Base-by-base conservation (phyloP, 2,888 invertebrate species). In the Drosophila ezoana region DNA sequence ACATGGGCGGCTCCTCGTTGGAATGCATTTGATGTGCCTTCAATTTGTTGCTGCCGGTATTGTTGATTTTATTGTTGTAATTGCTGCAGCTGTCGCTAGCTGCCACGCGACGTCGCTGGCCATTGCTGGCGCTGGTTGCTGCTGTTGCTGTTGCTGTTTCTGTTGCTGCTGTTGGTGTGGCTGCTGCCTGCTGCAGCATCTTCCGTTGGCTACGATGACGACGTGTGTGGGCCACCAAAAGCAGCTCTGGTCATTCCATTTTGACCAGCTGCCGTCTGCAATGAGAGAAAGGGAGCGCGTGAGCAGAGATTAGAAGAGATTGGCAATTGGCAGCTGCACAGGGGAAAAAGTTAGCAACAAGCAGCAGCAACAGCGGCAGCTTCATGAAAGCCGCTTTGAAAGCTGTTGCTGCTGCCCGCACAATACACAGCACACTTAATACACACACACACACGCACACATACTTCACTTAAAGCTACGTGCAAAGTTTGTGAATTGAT, bases 21-120 rank as follows among this genome's bases (percentile, higher is more conserved):
- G 90, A 90, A 90, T 90, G 90, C 90, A 90, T 90, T 81, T 76
- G 85, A 49, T 75, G 66, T 71, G 71, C 35, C 69, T 59, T 71
- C 58, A 79, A 49, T 74, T 64, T 80, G 59, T 37, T 77, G 58
- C 37, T 72, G 56, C 13, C 79, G 52, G n/a, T 66, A 52, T 41
- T 59, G 59, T 35, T 79, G 54, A 3, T 70, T 40, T 43, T 64
- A 35, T 33, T 60, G 48, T 38, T 70, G 51, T 72, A 49, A 63
- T 40, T 68, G 57, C 35, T 76, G 86, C 71, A 73, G 72, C 77
- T 66, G 40, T 70, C 72, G 53, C 52, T 72, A 64, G 76, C 65
- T 80, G 79, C 83, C 70, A 77, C 72, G 81, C 83, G 68, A 74
- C 82, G 83, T 79, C 87, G 87, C 85, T 82, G 87, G 59, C 83